These are phyloP conservation scores for Dallia pectoralis DNA, from an alignment of 2,797 vertebrate genomes.

Conservation along the genomic window DNA sequence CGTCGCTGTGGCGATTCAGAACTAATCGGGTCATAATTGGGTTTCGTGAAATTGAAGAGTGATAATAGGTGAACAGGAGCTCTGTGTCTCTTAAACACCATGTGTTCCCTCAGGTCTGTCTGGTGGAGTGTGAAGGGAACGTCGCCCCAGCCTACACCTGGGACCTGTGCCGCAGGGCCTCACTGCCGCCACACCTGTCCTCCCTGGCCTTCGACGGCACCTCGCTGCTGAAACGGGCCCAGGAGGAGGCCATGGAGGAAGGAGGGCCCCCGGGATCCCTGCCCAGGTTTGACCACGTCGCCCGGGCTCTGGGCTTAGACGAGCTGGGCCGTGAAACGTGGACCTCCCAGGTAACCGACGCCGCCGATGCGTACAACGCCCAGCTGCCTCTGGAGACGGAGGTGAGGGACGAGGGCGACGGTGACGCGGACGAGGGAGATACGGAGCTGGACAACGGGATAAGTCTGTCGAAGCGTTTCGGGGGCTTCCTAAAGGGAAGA, in stretches of 20 bases:
- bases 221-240: conserved; percentile 66
- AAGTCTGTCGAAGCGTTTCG: conserved; percentile 76
- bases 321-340: conserved; percentile 48
- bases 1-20: too few species aligned
- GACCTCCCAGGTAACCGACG: conserved; percentile 41
- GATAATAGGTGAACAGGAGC: background rate
- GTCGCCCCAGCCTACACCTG: conserved; percentile 75
- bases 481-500: conserved; percentile 76
- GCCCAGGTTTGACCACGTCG: conserved; percentile 69
- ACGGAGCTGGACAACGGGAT: conserved; percentile 54
- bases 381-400: conserved; percentile 46
- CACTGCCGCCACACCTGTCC: conserved; percentile 45
- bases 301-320: conserved; percentile 59
- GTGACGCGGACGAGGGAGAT: conserved; percentile 43
- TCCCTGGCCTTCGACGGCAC: conserved; percentile 51
- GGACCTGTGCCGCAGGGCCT: conserved; percentile 77
- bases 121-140: conserved; percentile 83
- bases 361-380: conserved; percentile 45
- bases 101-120: conserved; percentile 76
- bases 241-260: conserved; percentile 65
- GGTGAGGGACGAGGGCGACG: conserved; percentile 59
- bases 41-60: too few species aligned
- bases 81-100: conserved; percentile 7
- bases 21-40: too few species aligned
- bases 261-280: conserved; percentile 58